Evolutionary conservation across 1,140 invertebrate species (phyloP), one percentile per base, ranked within the genome.

Genomic region (Dufourea novaeangliae): DNA sequence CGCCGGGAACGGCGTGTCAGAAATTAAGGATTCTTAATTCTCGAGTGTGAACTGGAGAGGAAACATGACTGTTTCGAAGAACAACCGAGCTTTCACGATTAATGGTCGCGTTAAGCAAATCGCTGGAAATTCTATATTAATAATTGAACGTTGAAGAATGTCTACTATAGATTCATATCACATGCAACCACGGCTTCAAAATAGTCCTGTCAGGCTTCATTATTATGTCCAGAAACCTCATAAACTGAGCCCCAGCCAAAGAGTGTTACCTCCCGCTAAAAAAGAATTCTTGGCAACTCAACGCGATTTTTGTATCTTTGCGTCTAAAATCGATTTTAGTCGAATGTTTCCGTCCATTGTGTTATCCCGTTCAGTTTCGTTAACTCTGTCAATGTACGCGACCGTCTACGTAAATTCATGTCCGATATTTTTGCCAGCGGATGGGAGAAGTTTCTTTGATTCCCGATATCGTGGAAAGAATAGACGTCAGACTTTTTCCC

Each of bases 131-230:
- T 20, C 17, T n/a, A 8, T 37, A 37, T 37, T 8, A 8, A 37
- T 8, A 8, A 37, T 3, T 8, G 34, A 37, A 37, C 34, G 8
- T 37, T 8, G 34, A 8, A 8, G 34, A 37, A 37, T 5, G 8
- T n/a, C 46, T 6, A 17, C 6, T 50, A 50, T 34, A 67, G 41
- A 77, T 77, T 77, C 62, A 29, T 70, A 70, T 46, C 69, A 73
- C 76, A 50, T 76, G 41, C 46, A 62, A 69, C 41, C 25, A 20
- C 10, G 37, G 22, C 37, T 63, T 79, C 4, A n/a, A 76, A 79
- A 79, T 79, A 79, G 57, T 39, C 57, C 44, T 63, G 78, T 79
- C 78, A 69, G 5, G 72, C 67, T 52, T 76, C 78, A 61, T 79
- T 44, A 68, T 69, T 79, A 79, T 68, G 62, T 68, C 64, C 41